Conservation (phyloP, 1,140 invertebrate species). For the Drosophila tristis region DNA sequence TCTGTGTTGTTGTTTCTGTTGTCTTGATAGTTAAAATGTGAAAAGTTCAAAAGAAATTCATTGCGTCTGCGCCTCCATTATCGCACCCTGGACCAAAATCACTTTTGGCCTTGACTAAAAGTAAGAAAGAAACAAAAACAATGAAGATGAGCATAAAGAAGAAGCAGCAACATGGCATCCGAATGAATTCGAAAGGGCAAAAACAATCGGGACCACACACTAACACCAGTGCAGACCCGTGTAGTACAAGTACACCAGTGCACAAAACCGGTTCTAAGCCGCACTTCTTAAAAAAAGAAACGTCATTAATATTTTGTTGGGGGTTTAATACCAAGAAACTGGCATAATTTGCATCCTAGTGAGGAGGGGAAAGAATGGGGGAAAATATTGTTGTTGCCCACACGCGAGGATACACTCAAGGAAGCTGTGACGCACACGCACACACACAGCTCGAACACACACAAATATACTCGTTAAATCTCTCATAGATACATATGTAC, state of each 20-base stretch:
- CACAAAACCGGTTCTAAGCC: slow-evolving; percentile 46
- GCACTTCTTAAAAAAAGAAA: not conserved
- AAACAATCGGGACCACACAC: slow-evolving; percentile 26
- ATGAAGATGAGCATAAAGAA: slow-evolving; percentile 11
- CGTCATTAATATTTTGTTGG: too few species aligned
- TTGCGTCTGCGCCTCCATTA: slow-evolving; percentile 61
- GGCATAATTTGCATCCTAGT: not conserved
- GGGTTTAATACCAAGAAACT: too few species aligned
- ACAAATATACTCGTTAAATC: not conserved
- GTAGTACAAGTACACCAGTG: slow-evolving; percentile 31
- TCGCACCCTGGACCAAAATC: slow-evolving; percentile 31
- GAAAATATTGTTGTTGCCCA: slow-evolving; percentile 17
- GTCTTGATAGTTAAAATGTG: slow-evolving; percentile 27
- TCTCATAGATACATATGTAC: slow-evolving; percentile 14
- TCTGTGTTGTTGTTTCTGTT: slow-evolving; percentile 35
- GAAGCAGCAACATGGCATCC: slow-evolving; percentile 41
- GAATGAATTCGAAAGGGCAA: slow-evolving; percentile 58
- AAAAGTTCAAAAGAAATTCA: slow-evolving; percentile 62
- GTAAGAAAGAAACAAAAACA: slow-evolving; percentile 25
- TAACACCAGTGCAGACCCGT: slow-evolving; percentile 46
- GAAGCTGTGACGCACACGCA: slow-evolving; percentile 39
- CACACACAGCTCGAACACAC: slow-evolving; percentile 10
- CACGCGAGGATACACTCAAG: slow-evolving; percentile 43
- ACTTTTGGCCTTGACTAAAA: slow-evolving; percentile 67
- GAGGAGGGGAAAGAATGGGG: too few species aligned